A percentile compares a stretch with the other conserved stretches of the same genome.
phyloP scores from a whole-genome alignment of 2,797 vertebrate species.

The Malacoraja senta region DNA sequence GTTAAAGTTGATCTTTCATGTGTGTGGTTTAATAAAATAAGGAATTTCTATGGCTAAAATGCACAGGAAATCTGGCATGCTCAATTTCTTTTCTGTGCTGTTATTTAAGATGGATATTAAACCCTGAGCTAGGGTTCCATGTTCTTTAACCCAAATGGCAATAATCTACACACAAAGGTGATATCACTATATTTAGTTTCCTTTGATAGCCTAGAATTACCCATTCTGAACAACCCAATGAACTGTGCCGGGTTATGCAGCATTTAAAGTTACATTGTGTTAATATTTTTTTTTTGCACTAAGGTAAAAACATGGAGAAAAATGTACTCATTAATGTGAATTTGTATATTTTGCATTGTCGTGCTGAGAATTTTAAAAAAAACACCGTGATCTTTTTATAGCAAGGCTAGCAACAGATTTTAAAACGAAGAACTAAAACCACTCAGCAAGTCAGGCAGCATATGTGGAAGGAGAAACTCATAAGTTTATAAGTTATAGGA shows the following conservation, averaged over 20 bases:
- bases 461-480: too few relatives aligned
- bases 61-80: slow-evolving; percentile 15
- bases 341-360: not conserved
- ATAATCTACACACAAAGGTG: not conserved
- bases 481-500: too few relatives aligned
- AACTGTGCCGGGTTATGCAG: not conserved
- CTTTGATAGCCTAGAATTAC: not conserved
- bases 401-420: not conserved
- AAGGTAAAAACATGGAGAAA: not conserved
- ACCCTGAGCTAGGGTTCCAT: not conserved
- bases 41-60: slow-evolving; percentile 5
- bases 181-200: not conserved
- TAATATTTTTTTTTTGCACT: not conserved
- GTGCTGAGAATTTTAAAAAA: not conserved
- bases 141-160: not conserved
- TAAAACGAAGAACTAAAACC: too few relatives aligned
- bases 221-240: not conserved
- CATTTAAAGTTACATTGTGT: not conserved
- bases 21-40: slow-evolving; percentile 18
- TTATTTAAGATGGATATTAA: not conserved
- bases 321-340: not conserved
- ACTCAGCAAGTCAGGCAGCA: too few relatives aligned
- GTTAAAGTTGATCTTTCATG: not conserved
- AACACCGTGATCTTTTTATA: not conserved
- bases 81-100: not conserved